Percentiles rank a stretch among this genome's conserved stretches.
Conservation (phyloP, 2,113 vertebrate genomes). For the Sphyrna mokarran region DNA sequence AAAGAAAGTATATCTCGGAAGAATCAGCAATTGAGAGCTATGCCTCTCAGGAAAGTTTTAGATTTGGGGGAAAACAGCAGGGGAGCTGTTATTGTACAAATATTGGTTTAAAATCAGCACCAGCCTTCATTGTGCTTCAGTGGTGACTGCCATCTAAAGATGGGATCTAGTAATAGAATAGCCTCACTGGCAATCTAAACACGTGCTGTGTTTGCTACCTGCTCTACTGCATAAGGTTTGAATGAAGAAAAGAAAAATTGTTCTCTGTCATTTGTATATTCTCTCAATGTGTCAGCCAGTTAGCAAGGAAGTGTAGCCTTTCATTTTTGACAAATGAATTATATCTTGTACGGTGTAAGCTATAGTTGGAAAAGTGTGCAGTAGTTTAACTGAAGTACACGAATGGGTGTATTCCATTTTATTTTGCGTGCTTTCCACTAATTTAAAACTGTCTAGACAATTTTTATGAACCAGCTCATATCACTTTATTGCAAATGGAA, state of each 20-base stretch:
- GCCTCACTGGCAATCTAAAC: neutral
- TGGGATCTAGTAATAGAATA: neutral
- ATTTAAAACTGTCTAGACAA: neutral
- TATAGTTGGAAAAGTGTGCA: too few species aligned
- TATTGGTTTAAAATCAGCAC: neutral
- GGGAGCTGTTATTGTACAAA: neutral
- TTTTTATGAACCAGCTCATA: neutral
- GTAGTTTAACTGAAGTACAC: neutral
- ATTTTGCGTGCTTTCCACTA: neutral
- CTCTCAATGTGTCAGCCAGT: neutral
- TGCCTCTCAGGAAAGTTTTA: neutral
- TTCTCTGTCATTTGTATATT: neutral
- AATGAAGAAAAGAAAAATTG: neutral
- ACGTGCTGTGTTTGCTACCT: neutral
- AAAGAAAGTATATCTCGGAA: neutral
- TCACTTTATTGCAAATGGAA: neutral
- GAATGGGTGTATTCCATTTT: neutral
- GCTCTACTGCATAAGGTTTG: neutral
- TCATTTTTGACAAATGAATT: neutral
- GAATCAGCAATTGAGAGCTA: neutral
- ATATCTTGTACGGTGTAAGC: neutral
- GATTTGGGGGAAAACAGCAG: neutral
- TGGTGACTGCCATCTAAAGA: neutral
- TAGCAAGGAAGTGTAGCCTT: neutral
- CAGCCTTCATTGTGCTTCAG: neutral